phyloP scores from a whole-genome alignment of 1,140 invertebrate genomes.

The Sarcophaga peregrina region DNA sequence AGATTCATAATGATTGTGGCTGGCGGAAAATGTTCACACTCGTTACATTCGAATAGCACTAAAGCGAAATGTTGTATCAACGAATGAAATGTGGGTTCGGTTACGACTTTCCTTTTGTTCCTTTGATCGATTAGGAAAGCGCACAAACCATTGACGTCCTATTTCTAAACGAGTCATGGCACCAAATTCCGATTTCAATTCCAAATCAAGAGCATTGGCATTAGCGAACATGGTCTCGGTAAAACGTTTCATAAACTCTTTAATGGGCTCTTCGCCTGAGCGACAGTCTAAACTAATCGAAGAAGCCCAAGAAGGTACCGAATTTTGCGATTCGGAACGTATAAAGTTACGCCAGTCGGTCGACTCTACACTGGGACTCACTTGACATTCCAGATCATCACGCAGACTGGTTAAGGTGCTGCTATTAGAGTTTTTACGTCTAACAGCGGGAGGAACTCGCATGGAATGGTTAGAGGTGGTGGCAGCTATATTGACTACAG shows the following conservation, averaged over 20 bases:
- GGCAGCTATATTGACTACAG: slow-evolving; percentile 45
- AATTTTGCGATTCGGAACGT: slow-evolving; percentile 73
- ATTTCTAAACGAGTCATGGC: slow-evolving; percentile 69
- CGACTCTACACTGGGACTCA: slow-evolving; percentile 64
- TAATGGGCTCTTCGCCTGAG: slow-evolving; percentile 75
- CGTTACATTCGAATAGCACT: slow-evolving; percentile 81
- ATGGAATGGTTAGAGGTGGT: slow-evolving; percentile 52
- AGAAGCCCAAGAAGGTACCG: slow-evolving; percentile 79
- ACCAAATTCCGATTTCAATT: slow-evolving; percentile 77
- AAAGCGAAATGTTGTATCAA: slow-evolving; percentile 83
- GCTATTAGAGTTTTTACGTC: slow-evolving; percentile 61
- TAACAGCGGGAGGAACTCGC: slow-evolving; percentile 50
- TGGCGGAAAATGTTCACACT: slow-evolving; percentile 81
- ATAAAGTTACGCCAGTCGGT: slow-evolving; percentile 64
- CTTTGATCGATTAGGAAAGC: slow-evolving; percentile 81
- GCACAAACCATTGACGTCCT: slow-evolving; percentile 76
- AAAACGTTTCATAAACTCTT: slow-evolving; percentile 80
- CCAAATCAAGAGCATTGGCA: slow-evolving; percentile 70
- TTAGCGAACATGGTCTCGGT: slow-evolving; percentile 76
- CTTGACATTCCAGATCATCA: slow-evolving; percentile 58
- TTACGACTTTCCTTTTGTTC: slow-evolving; percentile 74
- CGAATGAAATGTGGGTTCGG: slow-evolving; percentile 80
- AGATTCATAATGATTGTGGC: slow-evolving; percentile 86
- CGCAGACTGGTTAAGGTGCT: slow-evolving; percentile 61
- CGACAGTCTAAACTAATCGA: slow-evolving; percentile 78